Percentiles rank a stretch among this genome's conserved stretches.
Evolutionary conservation across 2,888 invertebrate genomes (phyloP).

Genomic region (Incurvaria masculella): DNA sequence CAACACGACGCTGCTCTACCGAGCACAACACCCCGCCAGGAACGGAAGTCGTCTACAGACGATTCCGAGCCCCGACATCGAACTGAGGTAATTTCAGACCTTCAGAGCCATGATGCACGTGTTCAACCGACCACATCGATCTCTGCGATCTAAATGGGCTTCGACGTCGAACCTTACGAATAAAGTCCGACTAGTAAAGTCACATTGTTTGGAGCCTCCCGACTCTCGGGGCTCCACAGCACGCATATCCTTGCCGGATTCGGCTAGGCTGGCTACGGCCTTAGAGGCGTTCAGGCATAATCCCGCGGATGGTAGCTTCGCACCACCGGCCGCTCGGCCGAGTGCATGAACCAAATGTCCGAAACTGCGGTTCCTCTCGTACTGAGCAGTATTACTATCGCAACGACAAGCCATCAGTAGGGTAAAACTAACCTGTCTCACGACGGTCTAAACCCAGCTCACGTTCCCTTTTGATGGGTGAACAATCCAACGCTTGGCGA

Average conservation of each 20-base stretch:
- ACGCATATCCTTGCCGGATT: constrained; percentile 41
- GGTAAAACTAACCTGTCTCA: constrained; percentile 63
- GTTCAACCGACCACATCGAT: constrained; percentile 28
- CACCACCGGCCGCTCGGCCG: constrained; percentile 60
- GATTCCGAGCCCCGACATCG: too few species aligned
- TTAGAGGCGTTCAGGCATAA: constrained; percentile 61
- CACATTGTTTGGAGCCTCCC: constrained; percentile 47
- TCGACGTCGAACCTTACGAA: constrained; percentile 30
- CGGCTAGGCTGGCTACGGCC: constrained; percentile 61
- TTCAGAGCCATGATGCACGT: constrained; percentile 23
- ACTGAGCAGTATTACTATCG: constrained; percentile 56
- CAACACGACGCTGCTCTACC: too few species aligned
- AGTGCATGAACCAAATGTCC: constrained; percentile 61
- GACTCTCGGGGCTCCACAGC: constrained; percentile 38
- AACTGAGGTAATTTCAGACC: constrained; percentile 21
- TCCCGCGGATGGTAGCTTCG: constrained; percentile 64
- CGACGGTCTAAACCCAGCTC: constrained; percentile 66
- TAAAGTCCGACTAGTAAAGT: constrained; percentile 30
- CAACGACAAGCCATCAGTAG: constrained; percentile 53
- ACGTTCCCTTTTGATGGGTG: constrained; percentile 64
- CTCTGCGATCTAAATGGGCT: constrained; percentile 31
- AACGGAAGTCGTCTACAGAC: too few species aligned
- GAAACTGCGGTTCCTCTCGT: constrained; percentile 59
- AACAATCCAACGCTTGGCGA: constrained; percentile 71
- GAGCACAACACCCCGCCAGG: too few species aligned